These are phyloP conservation scores for Podocnemis expansa DNA, from an alignment of 2,113 vertebrate genomes.

Conservation along the genomic window DNA sequence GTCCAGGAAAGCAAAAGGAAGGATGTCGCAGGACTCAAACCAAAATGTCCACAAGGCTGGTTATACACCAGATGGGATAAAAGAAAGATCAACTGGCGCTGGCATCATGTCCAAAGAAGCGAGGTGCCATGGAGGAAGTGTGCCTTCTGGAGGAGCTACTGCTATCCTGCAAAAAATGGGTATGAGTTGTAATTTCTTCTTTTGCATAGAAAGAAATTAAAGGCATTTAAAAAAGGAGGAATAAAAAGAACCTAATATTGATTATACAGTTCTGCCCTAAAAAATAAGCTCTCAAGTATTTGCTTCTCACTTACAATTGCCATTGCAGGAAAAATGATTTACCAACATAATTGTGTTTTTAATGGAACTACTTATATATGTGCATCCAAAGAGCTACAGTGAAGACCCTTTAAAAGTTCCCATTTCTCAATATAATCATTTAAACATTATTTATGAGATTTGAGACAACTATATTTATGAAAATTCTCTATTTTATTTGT, in stretches of 20 bases:
- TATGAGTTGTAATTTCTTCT: not conserved
- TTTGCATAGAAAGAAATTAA: not conserved
- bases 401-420: too few species aligned
- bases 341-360: not conserved
- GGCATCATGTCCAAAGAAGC: conserved; percentile 13
- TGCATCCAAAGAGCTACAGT: too few species aligned
- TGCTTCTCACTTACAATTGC: not conserved
- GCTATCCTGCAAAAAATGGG: conserved; percentile 44
- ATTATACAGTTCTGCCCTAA: not conserved
- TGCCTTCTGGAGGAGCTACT: conserved; percentile 27
- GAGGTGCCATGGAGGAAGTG: not conserved
- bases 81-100: not conserved
- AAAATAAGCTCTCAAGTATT: not conserved
- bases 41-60: not conserved
- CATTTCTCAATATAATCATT: too few species aligned
- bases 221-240: not conserved
- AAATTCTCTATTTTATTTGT: not conserved
- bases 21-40: conserved; percentile 20
- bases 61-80: conserved; percentile 22
- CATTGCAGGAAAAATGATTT: not conserved
- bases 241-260: not conserved
- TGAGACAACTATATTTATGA: not conserved
- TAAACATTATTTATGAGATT: not conserved
- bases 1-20: not conserved
- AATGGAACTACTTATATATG: not conserved